Evolutionary conservation across 2,888 invertebrate genomes (phyloP).

Genomic region (Agrochola lota): DNA sequence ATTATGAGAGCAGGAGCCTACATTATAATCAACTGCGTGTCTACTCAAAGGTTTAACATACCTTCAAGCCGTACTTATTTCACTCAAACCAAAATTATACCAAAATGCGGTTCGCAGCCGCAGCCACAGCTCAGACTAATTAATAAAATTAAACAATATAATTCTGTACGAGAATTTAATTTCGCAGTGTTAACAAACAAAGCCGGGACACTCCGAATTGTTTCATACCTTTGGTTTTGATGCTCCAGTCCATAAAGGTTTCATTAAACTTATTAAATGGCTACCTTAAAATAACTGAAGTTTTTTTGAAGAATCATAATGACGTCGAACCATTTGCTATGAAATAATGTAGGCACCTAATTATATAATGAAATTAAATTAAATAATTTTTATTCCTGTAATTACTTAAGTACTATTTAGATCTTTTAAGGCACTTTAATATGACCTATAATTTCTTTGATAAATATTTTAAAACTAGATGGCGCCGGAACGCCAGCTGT

Average conservation of each 20-base stretch:
- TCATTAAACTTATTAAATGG: slow-evolving; percentile 45
- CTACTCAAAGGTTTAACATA: background rate
- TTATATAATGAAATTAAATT: background rate
- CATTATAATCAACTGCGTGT: background rate
- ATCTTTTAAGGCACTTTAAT: no score
- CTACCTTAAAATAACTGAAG: background rate
- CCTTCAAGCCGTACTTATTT: background rate
- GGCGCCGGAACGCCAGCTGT: background rate
- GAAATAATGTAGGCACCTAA: no score
- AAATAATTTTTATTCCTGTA: background rate
- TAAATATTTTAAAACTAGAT: no score
- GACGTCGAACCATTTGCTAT: background rate
- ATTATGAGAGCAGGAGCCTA: background rate
- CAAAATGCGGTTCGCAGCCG: slow-evolving; percentile 5
- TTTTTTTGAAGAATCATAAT: background rate
- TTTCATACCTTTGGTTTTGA: slow-evolving; percentile 37
- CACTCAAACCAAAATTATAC: background rate
- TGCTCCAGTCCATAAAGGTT: slow-evolving; percentile 15
- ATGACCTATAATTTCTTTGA: no score
- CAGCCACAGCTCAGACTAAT: slow-evolving; percentile 9
- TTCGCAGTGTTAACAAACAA: slow-evolving; percentile 21
- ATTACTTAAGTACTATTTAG: no score
- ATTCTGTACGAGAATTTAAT: slow-evolving; percentile 48
- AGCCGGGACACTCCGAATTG: slow-evolving; percentile 6
- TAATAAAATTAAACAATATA: slow-evolving; percentile 37